Percentiles rank a stretch among this genome's conserved stretches.
These are phyloP conservation scores for Colinus virginianus DNA, from an alignment of 2,113 vertebrate species.

Conservation along the genomic window DNA sequence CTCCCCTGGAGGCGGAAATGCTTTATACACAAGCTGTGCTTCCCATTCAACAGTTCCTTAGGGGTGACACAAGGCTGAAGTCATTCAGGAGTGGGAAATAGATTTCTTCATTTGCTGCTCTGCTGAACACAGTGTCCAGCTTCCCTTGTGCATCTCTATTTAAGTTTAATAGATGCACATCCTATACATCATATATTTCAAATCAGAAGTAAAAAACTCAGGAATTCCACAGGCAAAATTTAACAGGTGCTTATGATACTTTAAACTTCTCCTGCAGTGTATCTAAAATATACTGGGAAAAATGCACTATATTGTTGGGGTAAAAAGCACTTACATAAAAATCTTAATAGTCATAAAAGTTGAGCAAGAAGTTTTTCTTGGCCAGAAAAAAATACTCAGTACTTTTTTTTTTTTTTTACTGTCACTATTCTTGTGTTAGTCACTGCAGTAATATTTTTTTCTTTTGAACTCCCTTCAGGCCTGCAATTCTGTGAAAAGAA, in stretches of 20 bases:
- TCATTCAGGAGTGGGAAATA: not conserved
- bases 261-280: not conserved
- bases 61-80: not conserved
- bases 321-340: not conserved
- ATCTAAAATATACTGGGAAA: not conserved
- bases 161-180: not conserved
- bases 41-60: not conserved
- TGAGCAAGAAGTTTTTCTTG: not conserved
- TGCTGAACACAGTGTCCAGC: not conserved
- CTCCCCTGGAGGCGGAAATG: not conserved
- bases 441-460: not conserved
- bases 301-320: not conserved
- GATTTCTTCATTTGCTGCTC: not conserved
- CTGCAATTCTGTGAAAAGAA: not conserved
- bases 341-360: not conserved
- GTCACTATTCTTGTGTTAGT: not conserved
- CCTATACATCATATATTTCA: not conserved
- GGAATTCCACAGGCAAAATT: not conserved
- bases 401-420: not conserved
- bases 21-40: not conserved
- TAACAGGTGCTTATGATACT: not conserved
- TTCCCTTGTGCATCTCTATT: not conserved
- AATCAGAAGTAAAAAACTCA: not conserved
- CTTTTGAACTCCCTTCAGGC: not conserved
- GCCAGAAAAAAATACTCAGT: not conserved